Evolutionary conservation across 1,140 invertebrate genomes (phyloP).

Genomic region (Zaprionus ornatus): DNA sequence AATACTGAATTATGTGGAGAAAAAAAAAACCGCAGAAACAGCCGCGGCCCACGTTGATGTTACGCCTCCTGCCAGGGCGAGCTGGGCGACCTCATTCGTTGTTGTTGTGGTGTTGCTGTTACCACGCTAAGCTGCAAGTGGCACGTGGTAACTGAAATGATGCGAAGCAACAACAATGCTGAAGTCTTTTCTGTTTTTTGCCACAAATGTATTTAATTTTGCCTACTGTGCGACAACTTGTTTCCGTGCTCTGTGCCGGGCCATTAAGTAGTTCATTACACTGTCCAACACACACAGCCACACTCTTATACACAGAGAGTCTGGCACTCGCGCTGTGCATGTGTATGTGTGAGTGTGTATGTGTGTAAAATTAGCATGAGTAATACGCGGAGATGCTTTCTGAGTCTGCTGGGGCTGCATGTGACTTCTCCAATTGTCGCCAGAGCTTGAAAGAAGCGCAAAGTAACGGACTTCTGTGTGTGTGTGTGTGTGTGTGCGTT

Average conservation of each 20-base stretch:
- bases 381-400: slow-evolving; percentile 62
- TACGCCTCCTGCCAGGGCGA: slow-evolving; percentile 22
- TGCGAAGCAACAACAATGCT: slow-evolving; percentile 15
- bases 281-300: slow-evolving; percentile 37
- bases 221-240: slow-evolving; percentile 55
- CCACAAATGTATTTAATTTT: not conserved
- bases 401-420: slow-evolving; percentile 35
- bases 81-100: slow-evolving; percentile 34
- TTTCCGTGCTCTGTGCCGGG: slow-evolving; percentile 37
- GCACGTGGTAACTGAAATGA: slow-evolving; percentile 50
- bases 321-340: not conserved
- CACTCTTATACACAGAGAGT: not conserved
- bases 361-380: slow-evolving; percentile 76
- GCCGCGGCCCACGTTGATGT: slow-evolving; percentile 27
- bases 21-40: not conserved
- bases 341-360: slow-evolving; percentile 22
- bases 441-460: slow-evolving; percentile 46
- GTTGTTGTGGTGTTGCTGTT: slow-evolving; percentile 18
- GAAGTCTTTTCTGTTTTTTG: not conserved
- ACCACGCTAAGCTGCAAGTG: slow-evolving; percentile 54
- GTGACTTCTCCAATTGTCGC: slow-evolving; percentile 46
- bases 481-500: not conserved
- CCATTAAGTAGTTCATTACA: slow-evolving; percentile 76
- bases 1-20: not conserved
- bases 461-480: slow-evolving; percentile 50